Percentiles rank a stretch among this genome's conserved stretches.
Evolutionary conservation across 2,113 vertebrate genomes (phyloP).

Genomic region (Lophius piscatorius): DNA sequence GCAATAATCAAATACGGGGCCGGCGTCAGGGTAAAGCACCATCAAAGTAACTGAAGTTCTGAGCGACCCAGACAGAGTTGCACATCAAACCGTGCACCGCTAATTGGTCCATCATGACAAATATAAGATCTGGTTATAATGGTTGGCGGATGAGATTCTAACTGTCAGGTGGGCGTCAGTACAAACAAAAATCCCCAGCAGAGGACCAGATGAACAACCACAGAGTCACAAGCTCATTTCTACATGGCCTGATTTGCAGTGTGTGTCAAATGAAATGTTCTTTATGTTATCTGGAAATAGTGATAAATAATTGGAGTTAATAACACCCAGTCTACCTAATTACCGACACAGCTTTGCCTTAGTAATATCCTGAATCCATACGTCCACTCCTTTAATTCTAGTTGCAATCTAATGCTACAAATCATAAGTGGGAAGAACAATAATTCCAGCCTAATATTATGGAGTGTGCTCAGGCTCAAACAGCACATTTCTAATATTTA

Average conservation of each 20-base stretch:
- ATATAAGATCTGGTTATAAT: conserved; percentile 28
- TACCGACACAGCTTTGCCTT: conserved; percentile 2
- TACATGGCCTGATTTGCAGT: not conserved
- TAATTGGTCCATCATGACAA: conserved; percentile 48
- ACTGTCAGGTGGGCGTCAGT: conserved; percentile 33
- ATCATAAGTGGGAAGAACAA: too few species aligned
- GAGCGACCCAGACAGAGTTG: conserved; percentile 17
- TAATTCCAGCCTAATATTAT: too few species aligned
- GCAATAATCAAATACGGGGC: conserved; percentile 52
- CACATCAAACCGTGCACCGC: conserved; percentile 26
- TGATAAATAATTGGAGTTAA: conserved; percentile 39
- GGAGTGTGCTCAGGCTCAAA: too few species aligned
- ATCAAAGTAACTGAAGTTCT: conserved; percentile 45
- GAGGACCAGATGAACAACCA: conserved; percentile 40
- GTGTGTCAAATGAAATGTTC: conserved; percentile 35
- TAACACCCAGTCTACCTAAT: conserved; percentile 10
- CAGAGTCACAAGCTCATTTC: not conserved
- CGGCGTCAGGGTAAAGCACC: conserved; percentile 32
- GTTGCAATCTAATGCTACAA: too few species aligned
- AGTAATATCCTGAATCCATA: conserved; percentile 28
- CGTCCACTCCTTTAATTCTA: conserved; percentile 30
- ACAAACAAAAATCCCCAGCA: conserved; percentile 52
- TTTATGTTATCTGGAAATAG: conserved; percentile 32
- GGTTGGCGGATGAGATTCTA: conserved; percentile 22
- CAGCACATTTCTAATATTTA: too few species aligned